phyloP scores from a whole-genome alignment of 2,113 vertebrate species.

The Ancistrus triradiatus region DNA sequence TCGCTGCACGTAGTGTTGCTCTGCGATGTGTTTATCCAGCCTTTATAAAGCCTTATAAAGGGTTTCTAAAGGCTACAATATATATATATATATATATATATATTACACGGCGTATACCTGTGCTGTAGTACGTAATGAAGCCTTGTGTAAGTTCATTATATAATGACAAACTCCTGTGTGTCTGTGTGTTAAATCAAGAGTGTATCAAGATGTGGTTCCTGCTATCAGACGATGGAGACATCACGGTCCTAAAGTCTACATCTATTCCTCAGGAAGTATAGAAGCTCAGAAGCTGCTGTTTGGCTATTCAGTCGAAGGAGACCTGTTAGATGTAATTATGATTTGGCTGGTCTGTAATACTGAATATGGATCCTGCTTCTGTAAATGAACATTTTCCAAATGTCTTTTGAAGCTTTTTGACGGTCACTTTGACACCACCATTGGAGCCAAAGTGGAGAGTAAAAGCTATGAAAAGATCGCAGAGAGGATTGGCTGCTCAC shows the following conservation, averaged over 20 bases:
- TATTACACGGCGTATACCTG: too few relatives aligned
- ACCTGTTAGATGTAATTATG: slow-evolving; percentile 79
- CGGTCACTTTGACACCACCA: slow-evolving; percentile 92
- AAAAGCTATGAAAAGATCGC: slow-evolving; percentile 91
- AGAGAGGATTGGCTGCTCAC: slow-evolving; percentile 77
- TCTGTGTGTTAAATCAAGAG: slow-evolving; percentile 58
- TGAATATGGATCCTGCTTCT: not conserved
- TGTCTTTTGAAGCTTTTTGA: slow-evolving; percentile 79
- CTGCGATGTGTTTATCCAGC: too few relatives aligned
- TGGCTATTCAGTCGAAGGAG: slow-evolving; percentile 85
- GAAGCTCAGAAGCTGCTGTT: slow-evolving; percentile 96
- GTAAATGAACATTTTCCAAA: not conserved
- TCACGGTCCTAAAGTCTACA: slow-evolving; percentile 82
- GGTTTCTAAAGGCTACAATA: too few relatives aligned
- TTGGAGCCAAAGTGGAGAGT: slow-evolving; percentile 87
- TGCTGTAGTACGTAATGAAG: too few relatives aligned
- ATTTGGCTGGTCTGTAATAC: not conserved
- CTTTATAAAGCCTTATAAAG: too few relatives aligned
- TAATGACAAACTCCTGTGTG: not conserved
- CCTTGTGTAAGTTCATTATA: too few relatives aligned
- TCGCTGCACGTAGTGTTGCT: too few relatives aligned
- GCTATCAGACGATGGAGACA: slow-evolving; percentile 83
- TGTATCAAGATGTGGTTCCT: slow-evolving; percentile 88
- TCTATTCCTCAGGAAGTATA: slow-evolving; percentile 94
- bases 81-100: too few relatives aligned